Percentiles rank a stretch among this genome's conserved stretches.
These are phyloP conservation scores for Bellardia bayeri DNA, from an alignment of 2,888 invertebrate genomes.

Conservation along the genomic window DNA sequence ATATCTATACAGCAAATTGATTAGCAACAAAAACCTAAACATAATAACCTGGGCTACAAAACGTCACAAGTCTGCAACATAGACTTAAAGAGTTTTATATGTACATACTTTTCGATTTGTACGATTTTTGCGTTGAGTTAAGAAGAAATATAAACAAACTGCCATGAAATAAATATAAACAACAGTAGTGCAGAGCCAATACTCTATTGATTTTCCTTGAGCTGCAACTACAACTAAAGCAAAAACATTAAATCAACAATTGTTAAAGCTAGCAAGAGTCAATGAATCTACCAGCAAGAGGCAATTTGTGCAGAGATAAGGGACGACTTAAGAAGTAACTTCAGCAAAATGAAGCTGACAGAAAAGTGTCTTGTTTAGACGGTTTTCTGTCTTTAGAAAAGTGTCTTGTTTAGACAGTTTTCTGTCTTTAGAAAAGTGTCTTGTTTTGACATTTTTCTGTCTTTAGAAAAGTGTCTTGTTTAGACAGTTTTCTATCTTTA, in stretches of 20 bases:
- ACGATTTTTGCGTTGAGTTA: constrained; percentile 29
- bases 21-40: constrained; percentile 67
- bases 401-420: no score
- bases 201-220: constrained; percentile 48
- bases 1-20: constrained; percentile 68
- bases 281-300: constrained; percentile 17
- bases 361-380: no score
- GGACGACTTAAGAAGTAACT: no score
- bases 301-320: no score
- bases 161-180: constrained; percentile 54
- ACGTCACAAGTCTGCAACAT: constrained; percentile 33
- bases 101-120: not conserved
- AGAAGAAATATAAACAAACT: constrained; percentile 41
- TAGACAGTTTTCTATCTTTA: no score
- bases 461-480: no score
- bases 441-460: no score
- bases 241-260: constrained; percentile 67
- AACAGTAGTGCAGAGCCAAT: constrained; percentile 26
- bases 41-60: constrained; percentile 51
- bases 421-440: no score
- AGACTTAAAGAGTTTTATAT: constrained; percentile 42
- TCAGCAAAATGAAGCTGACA: no score
- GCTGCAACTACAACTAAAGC: constrained; percentile 15
- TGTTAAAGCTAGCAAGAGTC: constrained; percentile 40
- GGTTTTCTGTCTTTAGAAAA: no score